A percentile compares a stretch with the other conserved stretches of the same genome.
These are phyloP conservation scores for Pedionomus torquatus DNA, from an alignment of 2,113 vertebrate species.

Conservation along the genomic window DNA sequence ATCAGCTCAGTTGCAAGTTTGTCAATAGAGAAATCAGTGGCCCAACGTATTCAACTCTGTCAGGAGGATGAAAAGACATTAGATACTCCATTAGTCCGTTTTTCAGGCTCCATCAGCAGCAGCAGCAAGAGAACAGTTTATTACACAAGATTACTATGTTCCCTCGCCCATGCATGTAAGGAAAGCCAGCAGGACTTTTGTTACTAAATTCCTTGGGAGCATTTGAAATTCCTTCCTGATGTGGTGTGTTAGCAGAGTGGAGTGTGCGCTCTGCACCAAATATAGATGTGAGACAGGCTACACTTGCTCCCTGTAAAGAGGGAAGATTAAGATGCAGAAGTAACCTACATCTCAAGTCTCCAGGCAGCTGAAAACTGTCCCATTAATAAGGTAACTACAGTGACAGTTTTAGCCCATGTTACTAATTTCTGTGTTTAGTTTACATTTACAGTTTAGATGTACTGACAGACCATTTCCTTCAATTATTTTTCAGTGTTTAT, in stretches of 20 bases:
- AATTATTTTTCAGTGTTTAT: background rate
- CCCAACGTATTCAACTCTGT: background rate
- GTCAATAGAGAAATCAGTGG: background rate
- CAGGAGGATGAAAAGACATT: background rate
- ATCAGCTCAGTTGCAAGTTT: background rate
- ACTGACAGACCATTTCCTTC: background rate
- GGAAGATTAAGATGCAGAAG: background rate
- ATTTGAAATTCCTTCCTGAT: conserved; percentile 61
- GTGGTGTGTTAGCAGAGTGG: conserved; percentile 24
- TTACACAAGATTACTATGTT: background rate
- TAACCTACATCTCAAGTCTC: background rate
- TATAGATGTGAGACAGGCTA: conserved; percentile 22
- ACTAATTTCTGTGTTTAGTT: background rate
- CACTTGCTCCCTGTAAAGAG: background rate
- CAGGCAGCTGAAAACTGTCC: background rate
- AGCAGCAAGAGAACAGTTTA: background rate
- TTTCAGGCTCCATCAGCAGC: background rate
- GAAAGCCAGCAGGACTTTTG: conserved; percentile 29
- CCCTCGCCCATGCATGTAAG: background rate
- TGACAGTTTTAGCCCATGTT: background rate
- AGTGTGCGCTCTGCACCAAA: conserved; percentile 21
- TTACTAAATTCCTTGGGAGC: conserved; percentile 39
- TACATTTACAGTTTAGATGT: background rate
- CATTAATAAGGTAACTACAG: background rate
- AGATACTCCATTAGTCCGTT: background rate